Evolutionary conservation across 1,140 invertebrate species (phyloP), one percentile per base, ranked within the genome.

Genomic region (Gonioctena quinquepunctata): DNA sequence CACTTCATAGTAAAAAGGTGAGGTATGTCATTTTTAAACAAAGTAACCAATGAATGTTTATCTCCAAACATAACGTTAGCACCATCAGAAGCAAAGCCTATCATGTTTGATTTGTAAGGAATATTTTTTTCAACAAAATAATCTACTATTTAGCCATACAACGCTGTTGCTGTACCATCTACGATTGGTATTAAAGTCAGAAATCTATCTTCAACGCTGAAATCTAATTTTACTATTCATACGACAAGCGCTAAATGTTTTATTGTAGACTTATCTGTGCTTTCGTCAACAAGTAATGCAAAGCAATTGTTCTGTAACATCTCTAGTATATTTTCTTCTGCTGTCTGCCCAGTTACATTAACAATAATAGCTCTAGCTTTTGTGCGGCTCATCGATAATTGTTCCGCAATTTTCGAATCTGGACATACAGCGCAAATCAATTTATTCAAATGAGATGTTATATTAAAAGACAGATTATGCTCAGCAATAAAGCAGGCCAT

Each of bases 11-110:
- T 18, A 26, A 61, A 69, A 13, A 68, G 11, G 49, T 65, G n/a
- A 13, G 64, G 50, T 49, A 70, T 60, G 21, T 66, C 63, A n/a
- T 21, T 16, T 22, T 13, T 49, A n/a, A 70, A 61, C 21, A 23
- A 16, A 11, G 56, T 57, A 60, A 13, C n/a, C 6, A 85, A 54
- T 5, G 80, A 84, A 76, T 83, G 63, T 19, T 82, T 21, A 27
- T 67, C 11, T 19, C 83, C 82, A 70, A 83, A 77, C 79, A 83
- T 84, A 7, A 67, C 59, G 52, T 78, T 82, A 8, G 81, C 76
- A 0, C 79, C 79, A 72, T 83, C 83, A 66, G 81, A 68, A 50
- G 77, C 81, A 77, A 83, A 84, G 4, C 82, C 80, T 60, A 82
- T 70, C 63, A 83, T 70, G 68, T 83, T 81, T 66, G 73, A n/a